These are phyloP conservation scores for Palaemon carinicauda DNA, from an alignment of 1,140 invertebrate species.

Conservation along the genomic window DNA sequence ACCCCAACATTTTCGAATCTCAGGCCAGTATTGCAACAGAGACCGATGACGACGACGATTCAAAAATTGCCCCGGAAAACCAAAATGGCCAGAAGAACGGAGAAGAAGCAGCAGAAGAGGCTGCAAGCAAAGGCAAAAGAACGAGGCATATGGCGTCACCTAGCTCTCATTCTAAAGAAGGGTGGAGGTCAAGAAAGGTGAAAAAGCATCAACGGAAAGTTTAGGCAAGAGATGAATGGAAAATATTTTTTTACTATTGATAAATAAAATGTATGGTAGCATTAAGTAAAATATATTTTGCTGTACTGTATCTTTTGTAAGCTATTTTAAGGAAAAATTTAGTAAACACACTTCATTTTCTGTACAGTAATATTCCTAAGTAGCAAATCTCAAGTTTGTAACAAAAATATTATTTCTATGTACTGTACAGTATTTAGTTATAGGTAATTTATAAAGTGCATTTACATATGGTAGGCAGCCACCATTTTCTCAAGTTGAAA, in stretches of 20 bases:
- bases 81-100: not conserved
- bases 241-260: not conserved
- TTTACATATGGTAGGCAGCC: too few species aligned
- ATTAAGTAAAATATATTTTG: too few species aligned
- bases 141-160: slow-evolving; percentile 43
- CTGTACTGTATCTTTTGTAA: too few species aligned
- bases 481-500: too few species aligned
- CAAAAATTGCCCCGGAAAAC: not conserved
- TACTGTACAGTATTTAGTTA: too few species aligned
- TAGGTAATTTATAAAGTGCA: too few species aligned
- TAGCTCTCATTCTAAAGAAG: slow-evolving; percentile 19
- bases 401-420: too few species aligned
- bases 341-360: too few species aligned
- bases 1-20: slow-evolving; percentile 35
- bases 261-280: too few species aligned
- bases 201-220: not conserved
- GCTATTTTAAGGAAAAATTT: too few species aligned
- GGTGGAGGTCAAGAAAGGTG: not conserved
- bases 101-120: not conserved
- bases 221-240: not conserved
- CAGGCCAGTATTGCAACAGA: not conserved
- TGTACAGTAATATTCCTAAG: too few species aligned
- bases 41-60: not conserved
- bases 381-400: too few species aligned
- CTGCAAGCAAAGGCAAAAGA: slow-evolving; percentile 17